Conservation (phyloP, 2,113 vertebrate genomes). For the Aramus guarauna region DNA sequence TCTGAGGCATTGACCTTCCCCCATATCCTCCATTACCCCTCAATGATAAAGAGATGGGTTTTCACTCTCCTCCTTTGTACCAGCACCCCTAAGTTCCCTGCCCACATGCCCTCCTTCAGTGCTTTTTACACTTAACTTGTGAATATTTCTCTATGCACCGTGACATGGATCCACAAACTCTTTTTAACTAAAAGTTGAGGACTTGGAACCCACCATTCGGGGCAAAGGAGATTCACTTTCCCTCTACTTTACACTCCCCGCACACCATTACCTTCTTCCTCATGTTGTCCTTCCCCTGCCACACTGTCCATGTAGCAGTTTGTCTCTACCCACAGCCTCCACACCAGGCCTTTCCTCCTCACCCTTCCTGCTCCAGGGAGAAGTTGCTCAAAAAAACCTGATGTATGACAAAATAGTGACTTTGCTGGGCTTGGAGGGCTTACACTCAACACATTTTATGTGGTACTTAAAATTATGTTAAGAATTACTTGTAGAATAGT, state of each 20-base stretch:
- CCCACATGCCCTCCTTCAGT: background rate
- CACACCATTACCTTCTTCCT: background rate
- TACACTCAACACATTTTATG: background rate
- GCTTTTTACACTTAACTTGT: background rate
- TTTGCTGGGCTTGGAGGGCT: background rate
- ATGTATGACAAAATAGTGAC: background rate
- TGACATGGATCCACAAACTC: background rate
- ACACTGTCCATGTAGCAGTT: background rate
- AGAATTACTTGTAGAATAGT: background rate
- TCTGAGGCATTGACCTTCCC: background rate
- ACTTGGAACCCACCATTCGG: background rate
- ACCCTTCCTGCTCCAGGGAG: background rate
- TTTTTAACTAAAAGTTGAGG: background rate
- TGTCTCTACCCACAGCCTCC: background rate
- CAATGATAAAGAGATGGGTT: accelerated
- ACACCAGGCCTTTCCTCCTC: background rate
- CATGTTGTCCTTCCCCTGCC: background rate
- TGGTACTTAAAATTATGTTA: background rate
- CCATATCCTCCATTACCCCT: background rate
- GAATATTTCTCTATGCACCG: background rate
- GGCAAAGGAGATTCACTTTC: background rate
- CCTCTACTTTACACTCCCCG: background rate
- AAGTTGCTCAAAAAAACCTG: background rate
- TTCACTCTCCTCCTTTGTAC: background rate
- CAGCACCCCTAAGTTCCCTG: background rate